A percentile compares a stretch with the other conserved stretches of the same genome.
Conservation (phyloP, 1,140 invertebrate species). For the Dendroctonus valens region DNA sequence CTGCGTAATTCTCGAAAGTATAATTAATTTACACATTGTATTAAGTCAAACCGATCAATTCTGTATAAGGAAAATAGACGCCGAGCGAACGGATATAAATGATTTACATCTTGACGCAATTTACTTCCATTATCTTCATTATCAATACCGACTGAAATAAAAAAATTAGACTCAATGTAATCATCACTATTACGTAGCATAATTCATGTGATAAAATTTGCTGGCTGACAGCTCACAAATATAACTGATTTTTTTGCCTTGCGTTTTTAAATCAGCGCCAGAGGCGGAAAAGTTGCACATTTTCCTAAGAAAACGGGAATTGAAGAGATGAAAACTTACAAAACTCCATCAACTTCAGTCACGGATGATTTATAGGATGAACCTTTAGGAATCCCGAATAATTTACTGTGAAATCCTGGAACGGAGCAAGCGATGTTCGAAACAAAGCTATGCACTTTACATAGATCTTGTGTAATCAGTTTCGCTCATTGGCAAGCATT, state of each 20-base stretch:
- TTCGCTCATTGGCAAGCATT: background rate
- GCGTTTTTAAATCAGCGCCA: background rate
- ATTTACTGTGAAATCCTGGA: conserved; percentile 27
- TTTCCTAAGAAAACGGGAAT: conserved; percentile 10
- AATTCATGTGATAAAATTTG: background rate
- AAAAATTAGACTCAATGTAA: background rate
- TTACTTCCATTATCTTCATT: too few species aligned
- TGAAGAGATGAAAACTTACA: conserved; percentile 17
- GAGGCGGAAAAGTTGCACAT: background rate
- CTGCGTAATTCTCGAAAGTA: background rate
- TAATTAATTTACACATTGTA: background rate
- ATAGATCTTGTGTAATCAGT: conserved; percentile 13
- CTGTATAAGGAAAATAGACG: too few species aligned
- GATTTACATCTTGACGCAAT: too few species aligned
- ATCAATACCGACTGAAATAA: background rate
- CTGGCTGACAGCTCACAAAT: background rate
- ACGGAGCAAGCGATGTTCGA: conserved; percentile 11
- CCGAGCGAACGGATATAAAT: too few species aligned
- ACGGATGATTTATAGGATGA: conserved; percentile 26
- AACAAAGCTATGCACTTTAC: conserved; percentile 28
- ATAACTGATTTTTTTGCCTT: background rate
- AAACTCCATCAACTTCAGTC: conserved; percentile 26
- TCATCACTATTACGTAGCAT: background rate
- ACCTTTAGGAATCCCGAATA: conserved; percentile 21
- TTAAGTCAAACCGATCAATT: too few species aligned